phyloP scores from a whole-genome alignment of 2,113 vertebrate genomes.

The Callaeas wilsoni region DNA sequence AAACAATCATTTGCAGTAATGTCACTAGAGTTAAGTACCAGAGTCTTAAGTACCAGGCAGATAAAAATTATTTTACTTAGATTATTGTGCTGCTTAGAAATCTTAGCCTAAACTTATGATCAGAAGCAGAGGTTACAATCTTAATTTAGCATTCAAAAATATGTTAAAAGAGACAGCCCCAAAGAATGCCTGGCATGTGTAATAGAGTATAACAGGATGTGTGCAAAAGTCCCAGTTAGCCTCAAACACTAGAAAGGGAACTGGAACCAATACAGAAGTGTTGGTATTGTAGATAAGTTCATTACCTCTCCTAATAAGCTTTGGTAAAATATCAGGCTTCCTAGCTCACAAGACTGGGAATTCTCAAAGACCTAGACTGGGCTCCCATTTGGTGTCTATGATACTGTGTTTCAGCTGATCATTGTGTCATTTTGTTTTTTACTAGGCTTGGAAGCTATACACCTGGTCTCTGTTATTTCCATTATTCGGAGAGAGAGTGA shows the following conservation, averaged over 20 bases:
- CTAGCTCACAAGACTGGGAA: neutral
- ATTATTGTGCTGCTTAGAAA: neutral
- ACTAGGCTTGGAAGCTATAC: neutral
- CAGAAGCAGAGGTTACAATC: neutral
- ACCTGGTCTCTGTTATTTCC: neutral
- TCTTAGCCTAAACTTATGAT: neutral
- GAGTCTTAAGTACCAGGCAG: neutral
- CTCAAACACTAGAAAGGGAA: neutral
- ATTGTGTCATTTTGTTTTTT: neutral
- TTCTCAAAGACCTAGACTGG: neutral
- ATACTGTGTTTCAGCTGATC: neutral
- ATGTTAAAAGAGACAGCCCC: neutral
- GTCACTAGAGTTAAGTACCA: neutral
- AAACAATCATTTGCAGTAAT: neutral
- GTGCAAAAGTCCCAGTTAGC: neutral
- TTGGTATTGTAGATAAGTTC: neutral
- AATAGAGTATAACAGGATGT: neutral
- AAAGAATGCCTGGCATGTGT: neutral
- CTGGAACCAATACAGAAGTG: neutral
- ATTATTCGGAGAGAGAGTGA: neutral
- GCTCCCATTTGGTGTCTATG: neutral
- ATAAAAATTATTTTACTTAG: neutral
- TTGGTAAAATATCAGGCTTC: neutral
- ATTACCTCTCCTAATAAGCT: neutral
- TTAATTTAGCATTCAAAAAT: neutral